Base-by-base conservation (phyloP, 1,140 invertebrate species). In the Dufourea novaeangliae region DNA sequence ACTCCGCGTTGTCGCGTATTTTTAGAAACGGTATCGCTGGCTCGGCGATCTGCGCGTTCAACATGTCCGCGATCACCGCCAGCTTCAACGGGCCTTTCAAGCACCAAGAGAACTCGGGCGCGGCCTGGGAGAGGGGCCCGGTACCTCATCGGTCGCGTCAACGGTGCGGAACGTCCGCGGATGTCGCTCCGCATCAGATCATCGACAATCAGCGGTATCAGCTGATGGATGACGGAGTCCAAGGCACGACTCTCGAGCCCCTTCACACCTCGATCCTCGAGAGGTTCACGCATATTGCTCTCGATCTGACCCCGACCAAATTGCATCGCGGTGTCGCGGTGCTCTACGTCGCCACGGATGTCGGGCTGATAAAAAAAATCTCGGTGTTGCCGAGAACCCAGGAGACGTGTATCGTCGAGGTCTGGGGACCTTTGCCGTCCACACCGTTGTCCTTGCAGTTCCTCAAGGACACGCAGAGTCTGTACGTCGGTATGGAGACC, bases 31-130 rank as follows among this genome's bases (percentile, higher is more conserved):
- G 97, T 80, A 97, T 99, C 78, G 94, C 95, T 17, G 98, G 98
- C 10, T 98, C 98, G 12, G 98, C 98, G 0, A 95, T 99, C 0
- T 99, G 98, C 91, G 95, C 96, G 0, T 99, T 97, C 93, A 97
- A 96, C 87, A 95, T 98, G 91, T 94, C 95, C 0, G 94, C 97
- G 0, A 97, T 99, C 14, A 94, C 96, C 56, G 92, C 94, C 8
- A 95, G 97, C 0, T 99, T 99, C 89, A 94, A 95, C 56, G 98
- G 98, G 0, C 94, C 96, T 0, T 99, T 98, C 91, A 98, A 98
- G 85, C 94, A 96, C 81, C 97, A 98, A 90, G 94, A 96, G 63
- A 94, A 95, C 17, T 93, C 95, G 0, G 94, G 94, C 32, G 95
- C 96, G 7, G 94, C 95, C 5, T 99, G 98, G 98, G 95, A 96